Base-by-base conservation (phyloP, 1,140 invertebrate genomes). In the Cotesia chilonis region DNA sequence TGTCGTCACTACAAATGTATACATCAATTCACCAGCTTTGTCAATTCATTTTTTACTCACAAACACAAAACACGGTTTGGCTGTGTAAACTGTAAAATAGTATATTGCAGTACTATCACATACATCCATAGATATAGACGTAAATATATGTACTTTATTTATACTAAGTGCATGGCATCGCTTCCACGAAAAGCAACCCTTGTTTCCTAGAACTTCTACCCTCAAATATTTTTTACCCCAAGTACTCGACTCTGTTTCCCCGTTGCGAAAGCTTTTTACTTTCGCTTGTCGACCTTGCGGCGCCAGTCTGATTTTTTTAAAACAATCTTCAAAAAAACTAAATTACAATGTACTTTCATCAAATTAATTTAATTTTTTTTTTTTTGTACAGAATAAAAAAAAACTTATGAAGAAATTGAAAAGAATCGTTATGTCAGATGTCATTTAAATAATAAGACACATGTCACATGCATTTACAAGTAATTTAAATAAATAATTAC, bases 1-100 rank as follows among this genome's bases (percentile, higher is more conserved):
- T 70, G 68, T 63, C 68, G 52, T 54, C 14, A 70, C 68, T 63
- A 52, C 47, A 37, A 47, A 7, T 47, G 41, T 47, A 47, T 47
- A 14, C 14, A 68, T 68, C 52, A 68, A 57, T 68, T 35, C 67
- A 52, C 41, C 41, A 9, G 41, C 41, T 47, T 47, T 47, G 41
- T 6, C 41, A 47, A 47, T 47, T 47, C 41, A 47, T 47, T 47
- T 47, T 47, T 47, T 47, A 9, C 10, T 7, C 6, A 28, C 17
- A 28, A 4, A 59, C 57, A 20, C 6, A 59, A 59, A 28, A 55
- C 5, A 55, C 47, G 1, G 47, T 9, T 7, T 3, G 17, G 54
- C 17, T 14, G 4, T 3, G 12, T 55, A 28, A 28, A 28, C 0
- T 28, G 28, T 28, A 28, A 28, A 28, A 1, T n/a, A 55, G 12